phyloP scores from a whole-genome alignment of 2,113 vertebrate genomes.

The Lagopus muta region DNA sequence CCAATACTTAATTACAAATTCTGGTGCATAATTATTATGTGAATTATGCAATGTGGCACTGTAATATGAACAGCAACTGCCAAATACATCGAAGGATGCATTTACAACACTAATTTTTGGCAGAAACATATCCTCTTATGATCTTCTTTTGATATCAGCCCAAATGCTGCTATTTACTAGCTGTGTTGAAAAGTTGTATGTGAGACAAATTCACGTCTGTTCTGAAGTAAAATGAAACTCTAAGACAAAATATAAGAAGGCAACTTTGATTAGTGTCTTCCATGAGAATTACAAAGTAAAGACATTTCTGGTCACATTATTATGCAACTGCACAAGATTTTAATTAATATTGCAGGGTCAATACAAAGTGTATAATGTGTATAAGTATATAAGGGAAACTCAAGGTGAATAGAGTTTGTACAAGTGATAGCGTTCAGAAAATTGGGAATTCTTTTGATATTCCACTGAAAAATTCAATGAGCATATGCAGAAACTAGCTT shows the following conservation, averaged over 20 bases:
- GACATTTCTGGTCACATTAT: neutral
- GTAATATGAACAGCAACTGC: neutral
- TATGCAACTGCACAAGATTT: neutral
- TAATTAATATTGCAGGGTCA: neutral
- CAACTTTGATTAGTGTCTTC: neutral
- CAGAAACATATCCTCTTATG: neutral
- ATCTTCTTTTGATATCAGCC: neutral
- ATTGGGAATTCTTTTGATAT: slow-evolving; percentile 4
- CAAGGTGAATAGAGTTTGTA: neutral
- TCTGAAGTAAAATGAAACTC: neutral
- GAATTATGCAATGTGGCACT: neutral
- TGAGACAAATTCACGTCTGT: neutral
- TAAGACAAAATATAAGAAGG: neutral
- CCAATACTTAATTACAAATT: slow-evolving; percentile 16
- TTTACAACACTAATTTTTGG: neutral
- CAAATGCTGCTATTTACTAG: neutral
- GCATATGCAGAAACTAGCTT: neutral
- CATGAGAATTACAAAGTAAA: neutral
- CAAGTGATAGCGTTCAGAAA: neutral
- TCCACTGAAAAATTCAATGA: slow-evolving; percentile 8
- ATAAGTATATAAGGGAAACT: neutral
- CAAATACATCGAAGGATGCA: neutral
- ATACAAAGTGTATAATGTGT: neutral
- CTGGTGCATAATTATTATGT: neutral
- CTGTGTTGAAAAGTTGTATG: neutral